These are phyloP conservation scores for Anolis apletophallus DNA, from an alignment of 2,797 vertebrate genomes.

Conservation along the genomic window DNA sequence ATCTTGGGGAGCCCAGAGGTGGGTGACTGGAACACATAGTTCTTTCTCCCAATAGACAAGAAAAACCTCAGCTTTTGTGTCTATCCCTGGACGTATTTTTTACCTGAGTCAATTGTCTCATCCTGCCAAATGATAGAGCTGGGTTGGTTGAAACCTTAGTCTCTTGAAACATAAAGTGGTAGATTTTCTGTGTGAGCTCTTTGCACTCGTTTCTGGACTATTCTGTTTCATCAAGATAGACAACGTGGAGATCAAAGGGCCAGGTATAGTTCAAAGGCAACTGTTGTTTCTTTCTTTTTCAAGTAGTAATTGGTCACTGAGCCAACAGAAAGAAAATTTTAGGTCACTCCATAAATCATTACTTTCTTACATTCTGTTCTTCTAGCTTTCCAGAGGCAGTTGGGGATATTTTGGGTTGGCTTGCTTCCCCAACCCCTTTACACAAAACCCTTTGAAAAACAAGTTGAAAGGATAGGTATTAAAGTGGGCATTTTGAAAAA, in stretches of 20 bases:
- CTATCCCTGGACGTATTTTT: no score
- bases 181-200: neutral
- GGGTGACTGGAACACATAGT: neutral
- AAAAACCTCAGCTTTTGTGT: neutral
- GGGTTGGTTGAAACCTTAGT: neutral
- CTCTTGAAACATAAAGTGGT: neutral
- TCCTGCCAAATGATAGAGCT: neutral
- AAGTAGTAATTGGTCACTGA: slow-evolving; percentile 18
- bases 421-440: neutral
- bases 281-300: neutral
- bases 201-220: neutral
- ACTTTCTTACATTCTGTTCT: neutral
- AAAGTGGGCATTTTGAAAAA: neutral
- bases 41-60: neutral
- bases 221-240: neutral
- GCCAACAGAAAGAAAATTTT: slow-evolving; percentile 10
- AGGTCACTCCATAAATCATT: slow-evolving; percentile 12
- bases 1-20: neutral
- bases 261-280: neutral
- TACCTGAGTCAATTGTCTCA: neutral
- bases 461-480: neutral
- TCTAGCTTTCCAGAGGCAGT: neutral
- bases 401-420: neutral
- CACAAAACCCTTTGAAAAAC: neutral
- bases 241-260: neutral